phyloP scores from a whole-genome alignment of 2,113 vertebrate species.

The Larimichthys crocea region DNA sequence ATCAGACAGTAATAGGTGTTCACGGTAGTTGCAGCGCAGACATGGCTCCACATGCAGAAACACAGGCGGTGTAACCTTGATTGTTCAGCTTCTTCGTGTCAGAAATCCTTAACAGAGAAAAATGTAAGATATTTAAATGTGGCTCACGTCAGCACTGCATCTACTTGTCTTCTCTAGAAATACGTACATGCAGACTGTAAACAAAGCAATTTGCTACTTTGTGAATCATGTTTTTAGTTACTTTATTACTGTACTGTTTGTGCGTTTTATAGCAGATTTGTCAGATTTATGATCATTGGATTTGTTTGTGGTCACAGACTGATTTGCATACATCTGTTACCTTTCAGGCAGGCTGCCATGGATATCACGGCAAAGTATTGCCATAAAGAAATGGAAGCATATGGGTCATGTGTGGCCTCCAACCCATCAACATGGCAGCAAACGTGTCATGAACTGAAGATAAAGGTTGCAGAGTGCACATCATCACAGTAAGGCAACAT shows the following conservation, averaged over 20 bases:
- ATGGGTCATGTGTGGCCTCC: constrained; percentile 90
- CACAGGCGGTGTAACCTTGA: constrained; percentile 57
- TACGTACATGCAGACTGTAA: neutral
- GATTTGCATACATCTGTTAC: neutral
- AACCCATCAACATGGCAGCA: constrained; percentile 91
- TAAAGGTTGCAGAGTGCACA: constrained; percentile 91
- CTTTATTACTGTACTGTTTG: neutral
- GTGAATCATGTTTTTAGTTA: neutral
- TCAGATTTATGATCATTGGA: neutral
- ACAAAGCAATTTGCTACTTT: neutral
- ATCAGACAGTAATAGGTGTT: constrained; percentile 9
- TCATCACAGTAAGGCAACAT: constrained; percentile 90
- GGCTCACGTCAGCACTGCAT: neutral
- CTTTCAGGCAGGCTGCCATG: constrained; percentile 92
- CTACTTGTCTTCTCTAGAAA: neutral
- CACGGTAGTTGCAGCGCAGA: neutral
- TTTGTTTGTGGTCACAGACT: neutral
- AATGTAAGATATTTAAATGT: constrained; percentile 71
- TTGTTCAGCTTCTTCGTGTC: constrained; percentile 15
- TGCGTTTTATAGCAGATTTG: neutral
- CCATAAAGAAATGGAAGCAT: constrained; percentile 89
- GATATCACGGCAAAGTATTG: constrained; percentile 90
- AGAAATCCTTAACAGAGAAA: constrained; percentile 22
- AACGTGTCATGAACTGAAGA: constrained; percentile 89
- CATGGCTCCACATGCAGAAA: constrained; percentile 47